Conservation (phyloP, 1,140 invertebrate species). For the Drosophila murphyi region DNA sequence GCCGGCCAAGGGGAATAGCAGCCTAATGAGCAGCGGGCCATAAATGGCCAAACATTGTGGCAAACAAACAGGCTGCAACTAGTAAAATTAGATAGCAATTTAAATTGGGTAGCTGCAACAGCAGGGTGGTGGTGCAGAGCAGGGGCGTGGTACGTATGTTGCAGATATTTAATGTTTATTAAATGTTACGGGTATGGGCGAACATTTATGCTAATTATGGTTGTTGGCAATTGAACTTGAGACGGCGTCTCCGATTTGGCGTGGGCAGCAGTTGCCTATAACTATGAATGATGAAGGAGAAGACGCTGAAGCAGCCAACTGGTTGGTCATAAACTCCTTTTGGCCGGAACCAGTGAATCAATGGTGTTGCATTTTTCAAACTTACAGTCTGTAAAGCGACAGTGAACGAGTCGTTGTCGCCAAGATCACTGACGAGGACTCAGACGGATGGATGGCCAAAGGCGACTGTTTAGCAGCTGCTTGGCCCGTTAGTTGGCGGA, state of each 20-base stretch:
- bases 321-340: slow-evolving; percentile 33
- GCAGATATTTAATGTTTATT: slow-evolving; percentile 50
- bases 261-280: slow-evolving; percentile 24
- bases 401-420: slow-evolving; percentile 50
- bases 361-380: slow-evolving; percentile 59
- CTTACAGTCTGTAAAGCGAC: slow-evolving; percentile 40
- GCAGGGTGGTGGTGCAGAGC: background rate
- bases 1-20: slow-evolving; percentile 5
- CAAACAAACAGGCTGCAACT: slow-evolving; percentile 38
- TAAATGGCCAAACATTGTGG: slow-evolving; percentile 73
- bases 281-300: background rate
- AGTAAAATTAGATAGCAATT: slow-evolving; percentile 82
- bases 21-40: slow-evolving; percentile 71
- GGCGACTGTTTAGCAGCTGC: slow-evolving; percentile 47
- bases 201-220: slow-evolving; percentile 75
- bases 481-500: slow-evolving; percentile 47
- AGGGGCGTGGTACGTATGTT: background rate
- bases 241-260: slow-evolving; percentile 12
- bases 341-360: slow-evolving; percentile 17
- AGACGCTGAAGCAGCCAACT: slow-evolving; percentile 1
- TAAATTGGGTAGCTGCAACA: slow-evolving; percentile 42
- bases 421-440: slow-evolving; percentile 48
- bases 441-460: slow-evolving; percentile 31
- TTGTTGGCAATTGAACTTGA: slow-evolving; percentile 55
- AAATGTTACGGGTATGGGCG: slow-evolving; percentile 65